These are phyloP conservation scores for Ptychadena robeensis DNA, from an alignment of 2,797 vertebrate species.

Conservation along the genomic window DNA sequence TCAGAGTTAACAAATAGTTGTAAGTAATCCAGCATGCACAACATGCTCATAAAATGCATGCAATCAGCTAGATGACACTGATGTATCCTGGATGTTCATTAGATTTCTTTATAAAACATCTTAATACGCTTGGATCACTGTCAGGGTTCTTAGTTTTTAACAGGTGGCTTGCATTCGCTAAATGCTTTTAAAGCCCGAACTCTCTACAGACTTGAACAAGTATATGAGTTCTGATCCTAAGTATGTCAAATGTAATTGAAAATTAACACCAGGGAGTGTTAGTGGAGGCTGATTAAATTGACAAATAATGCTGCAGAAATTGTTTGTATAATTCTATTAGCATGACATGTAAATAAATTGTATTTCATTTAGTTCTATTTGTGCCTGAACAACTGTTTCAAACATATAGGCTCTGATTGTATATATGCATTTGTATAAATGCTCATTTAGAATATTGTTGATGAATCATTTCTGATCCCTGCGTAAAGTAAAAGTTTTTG, in stretches of 20 bases:
- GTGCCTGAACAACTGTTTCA: constrained; percentile 3
- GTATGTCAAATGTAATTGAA: constrained; percentile 65
- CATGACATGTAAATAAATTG: not conserved
- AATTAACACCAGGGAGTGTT: constrained; percentile 62
- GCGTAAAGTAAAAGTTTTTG: no score
- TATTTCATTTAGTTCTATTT: constrained; percentile 17
- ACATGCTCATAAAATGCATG: constrained; percentile 19
- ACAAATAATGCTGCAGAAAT: not conserved
- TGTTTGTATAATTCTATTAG: constrained; percentile 15
- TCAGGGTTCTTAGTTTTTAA: constrained; percentile 65
- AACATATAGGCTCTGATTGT: no score
- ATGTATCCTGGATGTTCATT: constrained; percentile 60
- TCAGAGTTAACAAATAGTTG: not conserved
- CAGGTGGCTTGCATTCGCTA: constrained; percentile 62
- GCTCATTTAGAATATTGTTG: no score
- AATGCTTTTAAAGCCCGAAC: constrained; percentile 66
- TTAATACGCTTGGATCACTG: constrained; percentile 64
- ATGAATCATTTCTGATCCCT: no score
- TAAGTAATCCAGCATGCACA: not conserved
- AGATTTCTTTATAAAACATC: constrained; percentile 65
- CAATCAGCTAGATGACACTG: constrained; percentile 35
- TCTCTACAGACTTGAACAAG: constrained; percentile 60
- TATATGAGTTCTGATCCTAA: constrained; percentile 42
- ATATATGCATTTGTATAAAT: no score
- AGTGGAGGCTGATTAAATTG: constrained; percentile 56